Evolutionary conservation across 2,797 vertebrate species (phyloP), one percentile per base, ranked within the genome.

Genomic region (Aldrovandia affinis): DNA sequence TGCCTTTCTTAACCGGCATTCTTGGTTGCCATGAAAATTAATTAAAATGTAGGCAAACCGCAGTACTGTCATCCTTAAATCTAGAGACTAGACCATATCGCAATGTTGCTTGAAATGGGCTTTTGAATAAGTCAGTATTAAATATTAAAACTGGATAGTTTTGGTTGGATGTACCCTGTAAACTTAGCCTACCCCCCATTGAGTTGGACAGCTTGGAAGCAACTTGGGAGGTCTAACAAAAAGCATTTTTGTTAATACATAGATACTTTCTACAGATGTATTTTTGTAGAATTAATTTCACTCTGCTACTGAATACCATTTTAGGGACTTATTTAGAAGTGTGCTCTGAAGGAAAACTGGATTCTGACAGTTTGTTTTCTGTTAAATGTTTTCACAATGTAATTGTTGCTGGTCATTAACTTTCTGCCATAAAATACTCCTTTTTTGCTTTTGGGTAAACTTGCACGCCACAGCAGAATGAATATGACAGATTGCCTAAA

Each of bases 181-280:
- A 77, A 47, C 9, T 77, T 77, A 18, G 42, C 33, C 33, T 36
- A 70, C 68, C 68, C 39, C 73, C 20, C 73, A 77, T 77, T 44
- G 42, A 77, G 73, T 77, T 77, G 39, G 42, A 70, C 36, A 70
- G 68, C 33, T 70, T 39, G 68, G 15, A 70, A 70, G 39, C 73
- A 77, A n/a, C 39, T n/a, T 77, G 73, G 73, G 73, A 77, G 73
- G 73, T 77, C 39, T 47, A 47, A 77, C 39, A 28, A 77, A 77
- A 47, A 47, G 20, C 39, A 44, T 77, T 25, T 42, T 28, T 77
- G 44, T 77, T 0, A 44, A 44, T 47, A 47, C 22, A 47, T 44
- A 75, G 39, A 77, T 77, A 77, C 39, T 77, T 77, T 77, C 42
- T 77, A 20, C 20, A 77, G 42, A 77, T 77, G 36, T 39, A 7